Percentiles rank a stretch among this genome's conserved stretches.
Evolutionary conservation across 2,888 invertebrate species (phyloP).

Genomic region (Trichacis sp.): DNA sequence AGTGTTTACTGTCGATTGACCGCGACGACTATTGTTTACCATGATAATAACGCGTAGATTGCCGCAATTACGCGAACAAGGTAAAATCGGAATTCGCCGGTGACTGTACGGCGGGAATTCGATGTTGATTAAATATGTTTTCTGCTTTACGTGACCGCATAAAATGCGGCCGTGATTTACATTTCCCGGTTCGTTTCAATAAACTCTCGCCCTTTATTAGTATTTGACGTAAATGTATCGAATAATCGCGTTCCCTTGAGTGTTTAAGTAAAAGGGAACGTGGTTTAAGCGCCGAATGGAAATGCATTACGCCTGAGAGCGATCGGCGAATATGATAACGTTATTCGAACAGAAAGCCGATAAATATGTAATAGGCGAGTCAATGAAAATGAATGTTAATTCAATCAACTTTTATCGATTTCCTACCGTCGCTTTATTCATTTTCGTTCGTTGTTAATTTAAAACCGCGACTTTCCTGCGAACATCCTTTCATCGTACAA

Average conservation of each 20-base stretch:
- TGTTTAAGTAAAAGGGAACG: background rate
- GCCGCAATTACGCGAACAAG: background rate
- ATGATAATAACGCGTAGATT: constrained; percentile 2
- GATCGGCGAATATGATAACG: constrained; percentile 4
- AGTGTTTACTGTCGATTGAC: too few relatives aligned
- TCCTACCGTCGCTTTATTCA: background rate
- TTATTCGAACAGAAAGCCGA: background rate
- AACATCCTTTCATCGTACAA: constrained; percentile 16
- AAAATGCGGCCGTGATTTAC: background rate
- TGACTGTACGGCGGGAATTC: background rate
- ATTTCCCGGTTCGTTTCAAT: background rate
- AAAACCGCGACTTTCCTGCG: constrained; percentile 19
- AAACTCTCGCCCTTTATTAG: background rate
- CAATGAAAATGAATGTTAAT: background rate
- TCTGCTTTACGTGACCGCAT: background rate
- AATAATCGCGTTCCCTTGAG: background rate
- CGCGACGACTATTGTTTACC: background rate
- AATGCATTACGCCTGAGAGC: constrained; percentile 5
- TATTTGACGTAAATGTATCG: background rate
- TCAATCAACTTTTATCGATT: constrained; percentile 1
- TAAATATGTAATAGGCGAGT: constrained; percentile 4
- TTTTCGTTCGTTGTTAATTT: constrained; percentile 17
- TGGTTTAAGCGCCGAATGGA: background rate
- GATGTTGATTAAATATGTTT: constrained; percentile 3
- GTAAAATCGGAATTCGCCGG: background rate